Base-by-base conservation (phyloP, 2,797 vertebrate genomes). In the Oryzias dopingdopingensis region DNA sequence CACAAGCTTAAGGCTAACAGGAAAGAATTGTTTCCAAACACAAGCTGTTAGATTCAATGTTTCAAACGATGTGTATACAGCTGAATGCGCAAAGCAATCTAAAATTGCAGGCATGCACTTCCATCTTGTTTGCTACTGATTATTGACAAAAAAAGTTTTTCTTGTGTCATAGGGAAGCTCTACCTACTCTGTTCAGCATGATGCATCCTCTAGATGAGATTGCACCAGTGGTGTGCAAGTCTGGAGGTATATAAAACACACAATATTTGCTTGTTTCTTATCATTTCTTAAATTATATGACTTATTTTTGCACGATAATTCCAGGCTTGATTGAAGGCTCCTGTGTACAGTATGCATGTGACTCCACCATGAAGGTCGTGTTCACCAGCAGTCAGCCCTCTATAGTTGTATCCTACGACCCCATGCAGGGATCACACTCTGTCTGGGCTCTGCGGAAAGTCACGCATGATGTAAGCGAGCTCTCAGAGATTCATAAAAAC, bases 121-220 rank as follows among this genome's bases (percentile, higher is more conserved):
- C 40, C 4, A 51, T 12, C 29, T 32, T 32, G 8, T 32, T 32
- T 32, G 8, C 29, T 32, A 17, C 14, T 22, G 18, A 2, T 55
- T 41, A 59, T 29, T 4, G 50, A 64, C 12, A n/a, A 12, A 22
- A 13, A 41, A 6, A 53, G 18, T 50, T 0, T 4, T 29, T 44
- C 46, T 54, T 50, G 55, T 37, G 46, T 45, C 29, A 50, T 82
- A 98, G 97, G 77, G 95, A 98, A 54, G 93, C 94, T 80, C 90
- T 98, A 65, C 96, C 97, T 1, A 98, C 94, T 0, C 86, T 99
- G 80, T 99, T 98, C 88, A 98, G 96, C 86, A 97, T 99, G 96
- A 85, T 98, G 43, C 96, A 99, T 76, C 96, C 96, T 0, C 85
- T 99, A 64, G 96, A 98, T 82, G 96, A 98, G 84, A 97, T 99